Evolutionary conservation across 1,140 invertebrate genomes (phyloP), one percentile per base, ranked within the genome.

Genomic region (Diorhabda carinulata): DNA sequence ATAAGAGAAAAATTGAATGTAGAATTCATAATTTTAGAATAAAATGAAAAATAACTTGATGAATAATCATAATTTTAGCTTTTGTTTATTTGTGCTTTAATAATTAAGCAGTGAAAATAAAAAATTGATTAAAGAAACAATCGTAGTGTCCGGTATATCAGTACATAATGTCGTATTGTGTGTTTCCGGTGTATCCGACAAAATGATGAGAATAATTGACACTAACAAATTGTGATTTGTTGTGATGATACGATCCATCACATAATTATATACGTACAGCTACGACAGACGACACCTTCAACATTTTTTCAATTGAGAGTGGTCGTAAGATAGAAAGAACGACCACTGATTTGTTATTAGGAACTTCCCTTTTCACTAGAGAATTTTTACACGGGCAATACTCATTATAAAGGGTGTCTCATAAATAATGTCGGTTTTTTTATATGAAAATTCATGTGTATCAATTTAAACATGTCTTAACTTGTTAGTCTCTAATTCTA

Each of bases 301-400:
- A 52, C 47, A 52, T n/a, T 52, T 52, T 52, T 52, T 52, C n/a
- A 52, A 52, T 52, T 52, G 47, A 52, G 47, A n/a, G n/a, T 52
- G 47, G 47, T 52, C 47, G n/a, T 43, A 63, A 63, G 8, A 63
- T 42, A 9, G 7, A 42, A 43, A 63, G 43, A 25, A 43, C 43
- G 6, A 2, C 43, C 43, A 8, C 40, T 43, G n/a, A 9, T 43
- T 43, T 63, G 6, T 43, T 63, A 43, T 43, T 45, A 5, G 40
- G 61, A 41, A 7, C 8, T 43, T 44, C n/a, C 8, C 44, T 7
- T 63, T 63, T 25, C 42, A 43, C 43, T 63, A 52, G 47, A n/a
- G 41, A 63, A 45, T 42, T 25, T 25, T 25, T 25, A 25, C 25
- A 25, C 25, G 25, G 25, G 25, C 8, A 60, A 60, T n/a, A 60